Percentiles rank a stretch among this genome's conserved stretches.
phyloP scores from a whole-genome alignment of 1,140 invertebrate species.

The Drosophila obscura region DNA sequence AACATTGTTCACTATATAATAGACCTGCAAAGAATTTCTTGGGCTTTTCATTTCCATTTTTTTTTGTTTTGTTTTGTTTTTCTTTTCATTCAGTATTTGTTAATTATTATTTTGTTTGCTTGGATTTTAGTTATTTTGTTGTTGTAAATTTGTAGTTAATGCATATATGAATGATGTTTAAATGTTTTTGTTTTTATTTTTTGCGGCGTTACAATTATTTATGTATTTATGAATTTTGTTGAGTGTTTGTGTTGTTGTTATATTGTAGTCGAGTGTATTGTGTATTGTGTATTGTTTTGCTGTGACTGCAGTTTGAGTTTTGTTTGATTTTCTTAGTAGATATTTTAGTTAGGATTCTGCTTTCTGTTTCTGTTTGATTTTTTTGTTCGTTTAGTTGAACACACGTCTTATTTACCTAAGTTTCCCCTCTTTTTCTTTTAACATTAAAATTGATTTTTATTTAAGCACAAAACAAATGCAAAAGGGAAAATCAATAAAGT shows the following conservation, averaged over 20 bases:
- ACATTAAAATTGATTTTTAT: slow-evolving; percentile 19
- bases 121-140: slow-evolving; percentile 29
- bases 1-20: slow-evolving; percentile 80
- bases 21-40: slow-evolving; percentile 78
- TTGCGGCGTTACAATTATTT: too few species aligned
- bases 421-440: background rate
- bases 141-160: slow-evolving; percentile 53
- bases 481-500: slow-evolving; percentile 23
- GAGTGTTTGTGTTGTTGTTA: too few species aligned
- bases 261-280: background rate
- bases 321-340: slow-evolving; percentile 16
- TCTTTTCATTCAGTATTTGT: slow-evolving; percentile 21
- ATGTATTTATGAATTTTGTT: too few species aligned
- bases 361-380: slow-evolving; percentile 34
- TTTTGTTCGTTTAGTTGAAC: slow-evolving; percentile 29
- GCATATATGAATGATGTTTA: slow-evolving; percentile 37
- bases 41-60: slow-evolving; percentile 9
- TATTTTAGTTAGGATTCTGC: slow-evolving; percentile 44
- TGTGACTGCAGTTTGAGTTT: slow-evolving; percentile 25
- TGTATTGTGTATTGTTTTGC: slow-evolving; percentile 28
- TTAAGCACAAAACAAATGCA: slow-evolving; percentile 34
- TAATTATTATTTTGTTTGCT: slow-evolving; percentile 13
- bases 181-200: too few species aligned
- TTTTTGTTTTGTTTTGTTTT: slow-evolving; percentile 10
- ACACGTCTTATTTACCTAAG: slow-evolving; percentile 1